Evolutionary conservation across 2,113 vertebrate genomes (phyloP), one percentile per base, ranked within the genome.

Genomic region (Oncorhynchus mykiss): DNA sequence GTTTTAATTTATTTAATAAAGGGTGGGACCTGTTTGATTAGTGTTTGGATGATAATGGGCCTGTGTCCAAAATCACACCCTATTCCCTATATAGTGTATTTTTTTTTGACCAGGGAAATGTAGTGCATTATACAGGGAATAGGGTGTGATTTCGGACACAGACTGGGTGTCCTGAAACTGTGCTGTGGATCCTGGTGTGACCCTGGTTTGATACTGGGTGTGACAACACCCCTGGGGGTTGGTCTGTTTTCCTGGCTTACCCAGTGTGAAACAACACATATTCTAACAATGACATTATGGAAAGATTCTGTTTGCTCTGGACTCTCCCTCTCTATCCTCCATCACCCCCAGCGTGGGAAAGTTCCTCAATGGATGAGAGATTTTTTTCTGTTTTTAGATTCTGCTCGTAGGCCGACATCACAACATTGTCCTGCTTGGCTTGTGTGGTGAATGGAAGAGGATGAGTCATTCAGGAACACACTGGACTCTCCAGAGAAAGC

Each of bases 381-480:
- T 16, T 27, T 16, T 34, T 70, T 24, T 45, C 39, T 5, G 14
- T 29, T 51, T 48, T 51, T 66, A 82, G 18, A 80, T 80, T 80
- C 74, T 86, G 22, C 74, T 75, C 14, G 70, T 29, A 22, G 70
- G 31, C 66, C 16, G 22, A 27, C 29, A 70, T 77, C 57, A 62
- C 80, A 45, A 76, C 71, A 80, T 77, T 31, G 54, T 45, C 69
- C 78, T 34, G 65, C 51, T 73, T 78, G 71, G 68, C 72, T 27
- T 78, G 71, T 48, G 57, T 72, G 12, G 71, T 82, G 83, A 88
- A 85, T 76, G 80, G 77, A 54, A 54, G 78, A 75, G 82, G 70
- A 84, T 85, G 88, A 91, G 85, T 91, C 86, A 91, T 84, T 82
- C 64, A 70, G 78, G 84, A 76, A 72, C 82, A 76, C 67, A 59